phyloP scores from a whole-genome alignment of 2,113 vertebrate genomes.

The Leuciscus idus region DNA sequence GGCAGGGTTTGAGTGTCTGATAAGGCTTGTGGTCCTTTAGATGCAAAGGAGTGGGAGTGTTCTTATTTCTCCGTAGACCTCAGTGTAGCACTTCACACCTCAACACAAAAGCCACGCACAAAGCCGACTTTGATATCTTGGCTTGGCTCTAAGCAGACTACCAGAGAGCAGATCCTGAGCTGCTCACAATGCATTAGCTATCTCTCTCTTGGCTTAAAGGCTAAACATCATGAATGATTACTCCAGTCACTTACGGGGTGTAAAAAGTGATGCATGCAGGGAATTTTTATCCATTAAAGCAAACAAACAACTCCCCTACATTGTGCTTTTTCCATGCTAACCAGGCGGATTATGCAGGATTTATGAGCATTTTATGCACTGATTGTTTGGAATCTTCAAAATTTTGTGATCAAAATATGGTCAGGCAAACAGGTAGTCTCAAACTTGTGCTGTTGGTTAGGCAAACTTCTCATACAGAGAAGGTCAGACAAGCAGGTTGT shows the following conservation, averaged over 20 bases:
- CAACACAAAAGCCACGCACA: background rate
- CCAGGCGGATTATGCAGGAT: background rate
- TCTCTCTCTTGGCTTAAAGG: slow-evolving; percentile 6
- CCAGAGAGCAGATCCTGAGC: slow-evolving; percentile 17
- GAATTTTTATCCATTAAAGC: background rate
- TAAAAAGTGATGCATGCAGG: slow-evolving; percentile 2
- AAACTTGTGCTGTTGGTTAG: background rate
- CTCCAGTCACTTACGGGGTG: slow-evolving; percentile 2
- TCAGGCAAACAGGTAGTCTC: background rate
- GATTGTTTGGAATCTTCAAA: background rate
- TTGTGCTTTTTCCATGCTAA: background rate
- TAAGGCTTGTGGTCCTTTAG: slow-evolving; percentile 23
- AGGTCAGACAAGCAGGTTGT: background rate
- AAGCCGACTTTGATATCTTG: slow-evolving; percentile 10
- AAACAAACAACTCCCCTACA: background rate
- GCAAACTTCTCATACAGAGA: background rate
- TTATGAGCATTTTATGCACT: background rate
- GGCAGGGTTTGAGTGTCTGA: slow-evolving; percentile 35
- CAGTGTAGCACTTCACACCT: slow-evolving; percentile 30
- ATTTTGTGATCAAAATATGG: background rate
- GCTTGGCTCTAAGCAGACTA: slow-evolving; percentile 1
- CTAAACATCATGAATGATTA: slow-evolving; percentile 31
- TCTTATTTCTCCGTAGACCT: slow-evolving; percentile 16
- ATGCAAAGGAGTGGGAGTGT: slow-evolving; percentile 40
- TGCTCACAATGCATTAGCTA: slow-evolving; percentile 18